Conservation (phyloP, 2,888 invertebrate species). For the Sarcophaga variegata region DNA sequence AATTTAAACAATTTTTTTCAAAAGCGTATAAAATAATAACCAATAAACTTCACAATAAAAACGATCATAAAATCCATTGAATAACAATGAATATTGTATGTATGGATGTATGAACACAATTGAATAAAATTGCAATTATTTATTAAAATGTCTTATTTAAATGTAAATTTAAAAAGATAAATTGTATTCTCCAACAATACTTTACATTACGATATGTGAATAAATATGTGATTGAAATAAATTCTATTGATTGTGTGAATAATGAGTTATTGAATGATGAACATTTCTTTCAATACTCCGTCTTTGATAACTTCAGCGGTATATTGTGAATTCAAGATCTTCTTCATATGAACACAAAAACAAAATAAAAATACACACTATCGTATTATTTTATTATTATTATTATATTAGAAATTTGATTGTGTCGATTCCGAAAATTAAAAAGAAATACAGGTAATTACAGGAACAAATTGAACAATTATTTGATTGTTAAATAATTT, state of each 20-base stretch:
- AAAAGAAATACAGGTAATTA: too few species aligned
- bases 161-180: conserved; percentile 18
- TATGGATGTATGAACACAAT: neutral
- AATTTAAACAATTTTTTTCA: conserved; percentile 7
- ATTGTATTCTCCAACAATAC: conserved; percentile 1
- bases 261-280: too few species aligned
- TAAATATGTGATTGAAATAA: neutral
- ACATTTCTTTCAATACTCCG: conserved; percentile 15
- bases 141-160: conserved; percentile 11
- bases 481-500: too few species aligned
- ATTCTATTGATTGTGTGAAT: neutral
- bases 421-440: too few species aligned
- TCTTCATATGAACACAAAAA: too few species aligned
- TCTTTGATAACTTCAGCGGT: neutral
- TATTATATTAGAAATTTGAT: too few species aligned
- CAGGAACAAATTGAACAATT: too few species aligned
- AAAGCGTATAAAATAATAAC: conserved; percentile 9
- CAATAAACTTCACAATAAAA: conserved; percentile 42
- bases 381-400: too few species aligned
- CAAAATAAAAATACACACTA: too few species aligned
- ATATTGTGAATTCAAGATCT: too few species aligned
- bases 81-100: conserved; percentile 32
- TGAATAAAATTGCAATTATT: neutral
- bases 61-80: conserved; percentile 24
- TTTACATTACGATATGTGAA: conserved; percentile 1